Evolutionary conservation across 1,140 invertebrate species (phyloP), one percentile per base, ranked within the genome.

Genomic region (Diploscapter pachys): DNA sequence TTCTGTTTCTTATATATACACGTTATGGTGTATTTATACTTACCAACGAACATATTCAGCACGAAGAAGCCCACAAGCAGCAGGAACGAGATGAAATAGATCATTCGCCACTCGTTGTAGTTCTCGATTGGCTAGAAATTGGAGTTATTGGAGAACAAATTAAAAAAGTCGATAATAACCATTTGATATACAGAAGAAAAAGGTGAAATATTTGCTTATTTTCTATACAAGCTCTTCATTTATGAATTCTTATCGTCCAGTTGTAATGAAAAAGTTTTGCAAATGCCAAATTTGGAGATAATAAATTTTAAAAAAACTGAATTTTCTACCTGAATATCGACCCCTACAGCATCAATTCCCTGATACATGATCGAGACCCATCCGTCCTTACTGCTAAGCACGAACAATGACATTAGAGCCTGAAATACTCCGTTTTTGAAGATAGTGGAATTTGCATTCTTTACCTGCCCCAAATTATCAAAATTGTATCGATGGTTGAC

Each of bases 301-400:
- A 31, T 31, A 31, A 31, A 31, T n/a, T n/a, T n/a, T 31, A 31
- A 31, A 31, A 31, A 31, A 13, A 65, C 63, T 1, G n/a, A 65
- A 65, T 13, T 13, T 8, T 55, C 8, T 54, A 68, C 66, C 66
- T 95, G 93, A 87, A 93, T 91, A 87, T 99, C 95, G 0, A 98
- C 94, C 3, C 95, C 97, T 31, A 98, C 96, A 11, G 97, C 96
- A 87, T 99, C 97, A 57, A 99, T 89, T 2, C 97, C 97, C 0
- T 95, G 97, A 83, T 99, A 99, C 97, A 99, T 99, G 75, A 99
- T 99, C 83, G 98, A 96, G 3, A 99, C 97, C 97, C 97, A 99
- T 2, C 97, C 97, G 83, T 99, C 97, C 85, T 97, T 92, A 11
- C 95, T 83, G 55, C 95, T 96, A 52, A 99, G 88, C 31, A 99